Base-by-base conservation (phyloP, 2,797 vertebrate genomes). In the Clarias pachynema region DNA sequence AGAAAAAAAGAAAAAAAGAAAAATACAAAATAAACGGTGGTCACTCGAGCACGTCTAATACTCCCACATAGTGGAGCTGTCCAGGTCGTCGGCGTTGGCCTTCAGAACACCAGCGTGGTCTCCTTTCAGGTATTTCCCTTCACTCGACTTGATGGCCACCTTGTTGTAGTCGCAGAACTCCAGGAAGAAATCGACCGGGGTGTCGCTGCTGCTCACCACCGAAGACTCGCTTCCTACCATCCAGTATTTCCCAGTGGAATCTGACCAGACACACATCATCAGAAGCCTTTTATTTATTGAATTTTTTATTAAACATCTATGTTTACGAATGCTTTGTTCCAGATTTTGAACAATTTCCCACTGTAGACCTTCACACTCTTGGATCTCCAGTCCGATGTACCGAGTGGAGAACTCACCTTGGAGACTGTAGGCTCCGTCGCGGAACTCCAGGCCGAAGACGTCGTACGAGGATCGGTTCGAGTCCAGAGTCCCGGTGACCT, bases 101-200 rank as follows among this genome's bases (percentile, higher is more conserved):
- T 98, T 99, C 89, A 99, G 96, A 89, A 99, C 98, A 1, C 98
- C 98, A 0, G 98, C 98, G 0, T 99, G 98, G 95, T 99, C 98
- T 0, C 98, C 98, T 59, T 97, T 98, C 89, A 99, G 96, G 90
- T 99, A 99, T 91, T 97, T 98, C 90, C 96, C 95, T 0, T 98
- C 97, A 0, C 85, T 78, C 40, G 92, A 95, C 92, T 97, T 97
- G 91, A 99, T 94, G 20, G 98, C 98, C 92, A 99, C 95, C 93
- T 99, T 99, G 95, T 98, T 99, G 93, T 98, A 98, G 92, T 99
- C 98, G 78, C 97, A 98, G 93, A 99, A 99, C 94, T 99, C 97
- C 0, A 99, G 96, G 92, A 97, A 96, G 96, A 99, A 99, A 93
- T 98, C 97, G 73, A 99, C 95, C 0, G 97, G 97, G 0, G 91